A percentile compares a stretch with the other conserved stretches of the same genome.
Conservation (phyloP, 1,140 invertebrate genomes). For the Medauroidea extradentata region DNA sequence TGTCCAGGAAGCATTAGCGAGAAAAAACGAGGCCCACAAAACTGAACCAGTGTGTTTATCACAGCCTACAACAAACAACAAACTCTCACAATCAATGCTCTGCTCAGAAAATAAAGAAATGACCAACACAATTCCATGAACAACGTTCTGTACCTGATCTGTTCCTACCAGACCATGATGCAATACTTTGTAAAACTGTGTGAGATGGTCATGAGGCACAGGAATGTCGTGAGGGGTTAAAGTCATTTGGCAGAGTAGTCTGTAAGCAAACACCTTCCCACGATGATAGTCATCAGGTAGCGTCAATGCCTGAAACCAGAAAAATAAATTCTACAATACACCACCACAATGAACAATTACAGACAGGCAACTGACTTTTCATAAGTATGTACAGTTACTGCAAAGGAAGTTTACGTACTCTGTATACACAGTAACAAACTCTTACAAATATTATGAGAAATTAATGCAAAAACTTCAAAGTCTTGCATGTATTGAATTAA, state of each 20-base stretch:
- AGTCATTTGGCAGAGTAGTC: conserved; percentile 70
- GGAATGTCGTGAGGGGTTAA: conserved; percentile 55
- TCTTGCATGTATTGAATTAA: too few species aligned
- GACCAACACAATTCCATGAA: too few species aligned
- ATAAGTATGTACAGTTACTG: too few species aligned
- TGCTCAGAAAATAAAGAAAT: too few species aligned
- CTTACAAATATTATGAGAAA: too few species aligned
- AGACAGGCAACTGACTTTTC: not conserved
- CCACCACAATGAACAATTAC: conserved; percentile 5
- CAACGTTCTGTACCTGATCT: conserved; percentile 46
- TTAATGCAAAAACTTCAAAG: too few species aligned
- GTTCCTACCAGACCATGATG: conserved; percentile 65
- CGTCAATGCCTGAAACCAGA: conserved; percentile 53
- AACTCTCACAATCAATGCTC: too few species aligned
- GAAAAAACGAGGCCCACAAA: conserved; percentile 78
- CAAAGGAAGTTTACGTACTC: too few species aligned
- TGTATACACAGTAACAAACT: too few species aligned
- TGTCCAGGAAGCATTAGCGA: conserved; percentile 84
- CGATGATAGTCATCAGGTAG: conserved; percentile 60
- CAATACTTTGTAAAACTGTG: conserved; percentile 82
- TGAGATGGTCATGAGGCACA: conserved; percentile 64
- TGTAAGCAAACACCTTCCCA: conserved; percentile 75
- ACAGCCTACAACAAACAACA: conserved; percentile 46
- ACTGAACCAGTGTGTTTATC: conserved; percentile 60
- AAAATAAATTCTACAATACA: too few species aligned